These are phyloP conservation scores for Myotis myotis DNA, from an alignment of 2,797 vertebrate genomes.

Conservation along the genomic window DNA sequence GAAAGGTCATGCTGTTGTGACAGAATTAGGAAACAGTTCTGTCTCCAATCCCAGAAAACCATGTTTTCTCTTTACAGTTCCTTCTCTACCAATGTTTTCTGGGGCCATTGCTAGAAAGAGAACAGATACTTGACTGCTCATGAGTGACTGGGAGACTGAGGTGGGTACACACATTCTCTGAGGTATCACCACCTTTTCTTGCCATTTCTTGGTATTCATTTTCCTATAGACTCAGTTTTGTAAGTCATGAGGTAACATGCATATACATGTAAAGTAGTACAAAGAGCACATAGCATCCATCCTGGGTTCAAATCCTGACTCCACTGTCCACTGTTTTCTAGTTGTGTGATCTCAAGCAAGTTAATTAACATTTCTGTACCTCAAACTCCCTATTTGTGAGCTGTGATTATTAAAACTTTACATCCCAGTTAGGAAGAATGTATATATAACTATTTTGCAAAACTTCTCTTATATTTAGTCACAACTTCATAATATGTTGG, in stretches of 20 bases:
- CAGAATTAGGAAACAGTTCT: conserved; percentile 36
- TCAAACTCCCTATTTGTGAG: not conserved
- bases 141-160: not conserved
- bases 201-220: not conserved
- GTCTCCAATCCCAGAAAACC: conserved; percentile 12
- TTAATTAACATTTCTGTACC: not conserved
- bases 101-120: conserved; percentile 25
- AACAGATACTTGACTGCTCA: not conserved
- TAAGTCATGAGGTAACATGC: not conserved
- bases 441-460: not conserved
- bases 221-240: not conserved
- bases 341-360: not conserved
- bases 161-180: not conserved
- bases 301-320: not conserved
- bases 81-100: not conserved
- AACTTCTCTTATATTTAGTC: not conserved
- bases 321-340: not conserved
- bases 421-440: not conserved
- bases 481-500: not conserved
- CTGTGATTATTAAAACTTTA: not conserved
- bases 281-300: not conserved
- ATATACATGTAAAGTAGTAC: not conserved
- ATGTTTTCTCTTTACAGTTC: conserved; percentile 27
- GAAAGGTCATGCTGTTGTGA: not conserved
- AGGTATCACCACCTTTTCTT: not conserved